Base-by-base conservation (phyloP, 2,113 vertebrate species). In the Thamnaconus septentrionalis region DNA sequence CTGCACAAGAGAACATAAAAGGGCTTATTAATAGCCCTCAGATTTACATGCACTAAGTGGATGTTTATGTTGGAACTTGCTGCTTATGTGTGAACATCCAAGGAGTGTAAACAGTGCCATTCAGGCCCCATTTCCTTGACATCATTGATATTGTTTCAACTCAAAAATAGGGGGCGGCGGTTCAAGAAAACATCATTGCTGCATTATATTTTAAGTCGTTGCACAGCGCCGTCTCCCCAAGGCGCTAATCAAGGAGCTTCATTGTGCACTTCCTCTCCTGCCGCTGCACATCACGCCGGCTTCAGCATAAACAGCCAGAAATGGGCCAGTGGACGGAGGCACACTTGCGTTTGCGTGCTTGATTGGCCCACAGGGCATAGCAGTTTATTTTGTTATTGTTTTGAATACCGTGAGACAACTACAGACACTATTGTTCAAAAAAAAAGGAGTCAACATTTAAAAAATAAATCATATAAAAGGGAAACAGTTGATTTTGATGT, bases 51-150 rank as follows among this genome's bases (percentile, higher is more conserved):
- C 72, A 81, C 85, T 85, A 85, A 90, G 86, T 92, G 90, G 89
- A 91, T 91, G 92, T 93, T 93, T 93, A 93, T 92, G 88, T 87
- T 92, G 91, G 91, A 92, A 92, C 90, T 91, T 90, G 86, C 89
- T 91, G 90, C 88, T 89, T 89, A 92, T 92, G 91, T 92, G 91
- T 92, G 92, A 93, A 92, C 91, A 91, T 88, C 82, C 89, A 92
- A 85, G 86, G 85, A 83, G 79, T 92, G 89, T 93, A 93, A 93
- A 93, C 91, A 93, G 73, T 84, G 69, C 89, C 90, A 92, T 92
- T 92, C 89, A 90, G 75, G 85, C 88, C 90, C 87, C 91, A 90
- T 92, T 93, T 93, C 92, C 92, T 87, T 91, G 90, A 92, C 92
- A 92, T 93, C 91, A 92, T 43, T 90, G 87, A 92, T 92, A 91